These are phyloP conservation scores for Deilephila elpenor DNA, from an alignment of 2,888 invertebrate genomes.

Conservation along the genomic window DNA sequence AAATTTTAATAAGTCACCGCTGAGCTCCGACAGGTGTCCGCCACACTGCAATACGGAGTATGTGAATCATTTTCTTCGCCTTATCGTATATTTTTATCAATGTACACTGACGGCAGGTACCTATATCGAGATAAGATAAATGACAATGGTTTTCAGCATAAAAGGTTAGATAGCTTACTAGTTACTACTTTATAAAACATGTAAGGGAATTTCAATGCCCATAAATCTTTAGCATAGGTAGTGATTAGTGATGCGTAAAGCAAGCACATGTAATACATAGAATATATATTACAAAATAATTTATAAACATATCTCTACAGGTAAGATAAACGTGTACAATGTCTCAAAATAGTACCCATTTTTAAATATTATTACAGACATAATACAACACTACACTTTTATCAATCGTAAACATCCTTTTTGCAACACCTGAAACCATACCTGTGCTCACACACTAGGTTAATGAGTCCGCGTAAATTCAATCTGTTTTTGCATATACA, in stretches of 20 bases:
- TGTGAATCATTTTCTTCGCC: slow-evolving; percentile 64
- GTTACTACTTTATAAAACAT: slow-evolving; percentile 9
- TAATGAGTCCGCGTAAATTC: neutral
- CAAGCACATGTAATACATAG: too few species aligned
- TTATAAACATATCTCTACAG: neutral
- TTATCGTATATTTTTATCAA: slow-evolving; percentile 65
- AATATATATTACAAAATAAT: neutral
- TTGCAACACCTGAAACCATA: slow-evolving; percentile 30
- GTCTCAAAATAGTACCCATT: neutral
- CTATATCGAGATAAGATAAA: slow-evolving; percentile 72
- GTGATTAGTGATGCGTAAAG: neutral
- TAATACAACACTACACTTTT: neutral
- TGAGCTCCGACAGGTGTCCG: slow-evolving; percentile 13
- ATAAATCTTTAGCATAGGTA: neutral
- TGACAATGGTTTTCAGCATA: slow-evolving; percentile 60
- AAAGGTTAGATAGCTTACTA: slow-evolving; percentile 23
- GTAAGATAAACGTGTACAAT: neutral
- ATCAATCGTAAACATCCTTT: neutral
- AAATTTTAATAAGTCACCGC: neutral
- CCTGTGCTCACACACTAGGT: slow-evolving; percentile 23
- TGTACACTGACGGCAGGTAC: slow-evolving; percentile 68
- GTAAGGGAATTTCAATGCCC: neutral
- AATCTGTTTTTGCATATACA: neutral
- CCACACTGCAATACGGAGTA: neutral
- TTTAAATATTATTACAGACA: neutral